Evolutionary conservation across 2,797 vertebrate species (phyloP), one percentile per base, ranked within the genome.

Genomic region (Thamnophis elegans): DNA sequence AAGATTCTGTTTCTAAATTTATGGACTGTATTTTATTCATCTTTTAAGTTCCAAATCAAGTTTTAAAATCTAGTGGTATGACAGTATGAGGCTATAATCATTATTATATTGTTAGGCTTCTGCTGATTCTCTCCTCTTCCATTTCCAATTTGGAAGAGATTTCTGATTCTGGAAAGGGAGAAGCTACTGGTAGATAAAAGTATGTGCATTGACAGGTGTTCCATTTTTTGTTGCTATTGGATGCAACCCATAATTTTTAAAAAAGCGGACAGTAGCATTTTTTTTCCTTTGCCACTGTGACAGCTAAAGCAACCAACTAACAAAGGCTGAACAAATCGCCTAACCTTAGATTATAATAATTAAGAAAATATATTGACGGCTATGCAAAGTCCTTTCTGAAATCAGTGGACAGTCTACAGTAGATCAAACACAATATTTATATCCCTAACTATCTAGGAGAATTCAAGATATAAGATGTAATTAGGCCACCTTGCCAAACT

Each of bases 401-500:
- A 14, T 14, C 87, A 55, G 59, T 94, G 10, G 89, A 53, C 92
- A 90, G 90, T 73, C 55, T 3, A 1, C 92, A 93, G 28, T 87
- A 22, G 62, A 59, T 90, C 85, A 68, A 87, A 2, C 28, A 62
- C 91, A 91, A 12, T 47, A 88, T 93, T 62, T 62, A 90, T 93
- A 78, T 55, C 92, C 36, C 85, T 68, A 73, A 87, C 28, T 78
- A 60, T 59, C 51, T 55, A 59, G 89, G 32, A 42, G 56, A 92
- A 55, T 85, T 65, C 60, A 92, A n/a, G n/a, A 87, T 92, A 87
- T 51, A 90, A 90, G 85, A 92, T 90, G 89, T 90, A 90, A 60
- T 90, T 90, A 93, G 65, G 56, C 60, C 89, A 93, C 42, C 56
- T 91, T 93, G 89, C 55, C 60, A 93, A 91, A 88, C 85, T 88